Percentiles rank a stretch among this genome's conserved stretches.
Evolutionary conservation across 2,797 vertebrate genomes (phyloP).

Genomic region (Pitangus sulphuratus): DNA sequence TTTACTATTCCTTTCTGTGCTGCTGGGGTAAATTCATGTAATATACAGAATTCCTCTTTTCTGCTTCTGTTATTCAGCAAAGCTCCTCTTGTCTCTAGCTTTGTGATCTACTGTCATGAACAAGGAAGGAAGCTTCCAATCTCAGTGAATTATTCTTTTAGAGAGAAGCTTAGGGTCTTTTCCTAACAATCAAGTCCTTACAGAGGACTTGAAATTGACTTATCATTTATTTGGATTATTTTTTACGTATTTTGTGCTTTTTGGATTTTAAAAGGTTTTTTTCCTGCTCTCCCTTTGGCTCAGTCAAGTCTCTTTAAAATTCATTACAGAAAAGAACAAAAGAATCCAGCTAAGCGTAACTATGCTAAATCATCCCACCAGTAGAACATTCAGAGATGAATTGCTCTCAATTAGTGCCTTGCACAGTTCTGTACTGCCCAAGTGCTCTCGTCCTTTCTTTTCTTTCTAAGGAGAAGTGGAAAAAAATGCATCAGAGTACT

Average conservation of each 20-base stretch:
- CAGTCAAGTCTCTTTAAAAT: conserved; percentile 7
- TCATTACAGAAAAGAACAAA: conserved; percentile 2
- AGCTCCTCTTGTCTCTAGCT: neutral
- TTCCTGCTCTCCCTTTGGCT: neutral
- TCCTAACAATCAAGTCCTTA: neutral
- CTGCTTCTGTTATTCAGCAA: neutral
- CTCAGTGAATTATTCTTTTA: neutral
- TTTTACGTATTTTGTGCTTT: neutral
- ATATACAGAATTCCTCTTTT: neutral
- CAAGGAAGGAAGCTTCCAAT: neutral
- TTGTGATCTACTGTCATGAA: neutral
- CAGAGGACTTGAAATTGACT: neutral
- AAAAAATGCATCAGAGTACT: neutral
- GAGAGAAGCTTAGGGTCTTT: neutral
- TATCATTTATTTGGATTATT: neutral
- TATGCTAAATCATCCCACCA: conserved; percentile 2
- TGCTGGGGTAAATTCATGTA: neutral
- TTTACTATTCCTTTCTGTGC: neutral
- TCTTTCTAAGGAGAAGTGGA: neutral
- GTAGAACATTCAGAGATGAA: neutral
- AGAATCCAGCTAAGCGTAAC: neutral
- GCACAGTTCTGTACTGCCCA: neutral
- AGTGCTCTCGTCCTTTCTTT: neutral
- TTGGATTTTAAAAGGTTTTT: neutral
- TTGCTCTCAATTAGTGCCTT: neutral